Evolutionary conservation across 2,797 vertebrate species (phyloP).

Genomic region (Chelmon rostratus): DNA sequence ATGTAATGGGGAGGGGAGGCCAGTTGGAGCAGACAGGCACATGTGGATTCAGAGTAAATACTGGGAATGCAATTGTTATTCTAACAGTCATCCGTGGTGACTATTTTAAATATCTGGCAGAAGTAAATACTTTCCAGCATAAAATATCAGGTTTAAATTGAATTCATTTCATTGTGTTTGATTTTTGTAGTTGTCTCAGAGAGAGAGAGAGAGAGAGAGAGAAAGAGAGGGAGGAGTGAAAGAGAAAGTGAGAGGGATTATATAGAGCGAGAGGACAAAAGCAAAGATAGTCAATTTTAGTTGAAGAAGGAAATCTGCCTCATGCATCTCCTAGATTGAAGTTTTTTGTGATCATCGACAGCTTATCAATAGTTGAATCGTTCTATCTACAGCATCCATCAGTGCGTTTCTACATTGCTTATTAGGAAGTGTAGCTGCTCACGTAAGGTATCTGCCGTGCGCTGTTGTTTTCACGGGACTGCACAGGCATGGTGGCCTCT

Average conservation of each 20-base stretch:
- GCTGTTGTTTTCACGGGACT: conserved; percentile 55
- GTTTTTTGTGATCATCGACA: background rate
- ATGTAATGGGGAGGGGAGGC: background rate
- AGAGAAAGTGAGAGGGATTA: background rate
- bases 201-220: background rate
- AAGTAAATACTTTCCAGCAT: conserved; percentile 5
- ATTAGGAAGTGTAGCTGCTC: conserved; percentile 9
- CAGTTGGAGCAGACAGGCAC: conserved; percentile 32
- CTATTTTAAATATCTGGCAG: background rate
- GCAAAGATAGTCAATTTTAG: background rate
- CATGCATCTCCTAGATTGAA: background rate
- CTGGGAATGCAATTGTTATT: conserved; percentile 1
- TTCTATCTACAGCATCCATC: background rate
- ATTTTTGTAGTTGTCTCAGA: background rate
- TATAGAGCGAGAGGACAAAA: background rate
- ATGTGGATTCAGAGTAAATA: conserved; percentile 38
- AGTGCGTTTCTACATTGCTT: conserved; percentile 5
- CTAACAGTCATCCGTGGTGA: background rate
- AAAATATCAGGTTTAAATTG: background rate
- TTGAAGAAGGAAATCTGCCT: background rate
- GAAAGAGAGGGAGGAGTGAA: background rate
- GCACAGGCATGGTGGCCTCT: conserved; percentile 64
- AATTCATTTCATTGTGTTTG: conserved; percentile 1
- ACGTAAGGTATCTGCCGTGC: conserved; percentile 29
- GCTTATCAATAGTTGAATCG: background rate